Evolutionary conservation across 2,113 vertebrate species (phyloP).

Genomic region (Ceratotherium simum): DNA sequence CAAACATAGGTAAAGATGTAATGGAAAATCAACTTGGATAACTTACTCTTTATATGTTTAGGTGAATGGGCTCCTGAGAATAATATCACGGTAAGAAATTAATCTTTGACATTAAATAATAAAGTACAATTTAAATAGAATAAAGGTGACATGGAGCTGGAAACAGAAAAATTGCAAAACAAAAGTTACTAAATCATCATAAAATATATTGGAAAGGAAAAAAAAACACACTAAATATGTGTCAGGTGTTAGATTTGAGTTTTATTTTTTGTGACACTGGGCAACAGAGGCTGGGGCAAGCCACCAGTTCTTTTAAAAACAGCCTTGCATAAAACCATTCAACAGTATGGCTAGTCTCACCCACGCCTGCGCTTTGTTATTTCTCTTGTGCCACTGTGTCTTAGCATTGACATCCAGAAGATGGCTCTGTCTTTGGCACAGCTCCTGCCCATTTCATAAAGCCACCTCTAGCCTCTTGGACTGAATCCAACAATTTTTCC

Average conservation of each 20-base stretch:
- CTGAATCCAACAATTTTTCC: accelerated
- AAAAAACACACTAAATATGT: accelerated
- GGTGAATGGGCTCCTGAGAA: not conserved
- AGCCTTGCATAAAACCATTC: accelerated
- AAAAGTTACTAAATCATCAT: not conserved
- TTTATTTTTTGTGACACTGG: not conserved
- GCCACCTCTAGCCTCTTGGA: not conserved
- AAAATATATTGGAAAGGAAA: not conserved
- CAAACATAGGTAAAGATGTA: not conserved
- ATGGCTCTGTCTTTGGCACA: accelerated
- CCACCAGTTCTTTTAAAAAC: not conserved
- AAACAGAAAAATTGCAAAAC: not conserved
- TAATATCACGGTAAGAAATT: no score
- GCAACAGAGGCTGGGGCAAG: accelerated
- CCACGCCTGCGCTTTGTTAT: accelerated
- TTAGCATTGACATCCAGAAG: accelerated
- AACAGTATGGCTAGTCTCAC: accelerated
- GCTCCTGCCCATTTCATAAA: accelerated
- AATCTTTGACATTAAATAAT: not conserved
- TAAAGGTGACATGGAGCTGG: no score
- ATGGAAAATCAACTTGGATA: not conserved
- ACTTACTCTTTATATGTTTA: accelerated
- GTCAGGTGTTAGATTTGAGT: not conserved
- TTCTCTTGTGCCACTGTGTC: accelerated
- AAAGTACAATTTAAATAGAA: not conserved